These are phyloP conservation scores for Poeciliopsis retropinna DNA, from an alignment of 2,113 vertebrate genomes.

Conservation along the genomic window DNA sequence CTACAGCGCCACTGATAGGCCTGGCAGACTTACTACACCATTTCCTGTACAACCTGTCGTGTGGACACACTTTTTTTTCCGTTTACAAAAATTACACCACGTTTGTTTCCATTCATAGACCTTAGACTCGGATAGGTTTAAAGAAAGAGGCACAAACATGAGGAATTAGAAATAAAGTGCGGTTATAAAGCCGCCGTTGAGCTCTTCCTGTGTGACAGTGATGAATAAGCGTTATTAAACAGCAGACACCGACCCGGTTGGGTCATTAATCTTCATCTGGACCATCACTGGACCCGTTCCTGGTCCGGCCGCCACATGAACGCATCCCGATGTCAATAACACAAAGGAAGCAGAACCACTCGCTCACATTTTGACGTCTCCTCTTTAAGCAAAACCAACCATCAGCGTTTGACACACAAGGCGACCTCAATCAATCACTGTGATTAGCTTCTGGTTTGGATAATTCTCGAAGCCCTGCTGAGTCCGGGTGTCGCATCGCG, in stretches of 20 bases:
- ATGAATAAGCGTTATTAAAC: slow-evolving; percentile 74
- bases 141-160: slow-evolving; percentile 20
- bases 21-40: no score
- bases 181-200: slow-evolving; percentile 22
- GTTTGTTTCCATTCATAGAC: no score
- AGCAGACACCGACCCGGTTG: slow-evolving; percentile 56
- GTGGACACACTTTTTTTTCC: no score
- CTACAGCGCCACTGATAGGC: no score
- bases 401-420: slow-evolving; percentile 33
- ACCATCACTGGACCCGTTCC: slow-evolving; percentile 50
- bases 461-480: slow-evolving; percentile 9
- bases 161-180: slow-evolving; percentile 12
- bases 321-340: slow-evolving; percentile 26
- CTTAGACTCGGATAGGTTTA: slow-evolving; percentile 2
- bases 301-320: slow-evolving; percentile 17
- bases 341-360: slow-evolving; percentile 31
- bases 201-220: slow-evolving; percentile 55
- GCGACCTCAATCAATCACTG: slow-evolving; percentile 43
- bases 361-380: slow-evolving; percentile 10
- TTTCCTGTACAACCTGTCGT: no score
- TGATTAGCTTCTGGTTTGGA: slow-evolving; percentile 28
- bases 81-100: no score
- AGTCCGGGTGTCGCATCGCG: slow-evolving; percentile 53
- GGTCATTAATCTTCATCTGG: slow-evolving; percentile 72
- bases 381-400: slow-evolving; percentile 15